Evolutionary conservation across 2,113 vertebrate genomes (phyloP).

Genomic region (Chionis minor): DNA sequence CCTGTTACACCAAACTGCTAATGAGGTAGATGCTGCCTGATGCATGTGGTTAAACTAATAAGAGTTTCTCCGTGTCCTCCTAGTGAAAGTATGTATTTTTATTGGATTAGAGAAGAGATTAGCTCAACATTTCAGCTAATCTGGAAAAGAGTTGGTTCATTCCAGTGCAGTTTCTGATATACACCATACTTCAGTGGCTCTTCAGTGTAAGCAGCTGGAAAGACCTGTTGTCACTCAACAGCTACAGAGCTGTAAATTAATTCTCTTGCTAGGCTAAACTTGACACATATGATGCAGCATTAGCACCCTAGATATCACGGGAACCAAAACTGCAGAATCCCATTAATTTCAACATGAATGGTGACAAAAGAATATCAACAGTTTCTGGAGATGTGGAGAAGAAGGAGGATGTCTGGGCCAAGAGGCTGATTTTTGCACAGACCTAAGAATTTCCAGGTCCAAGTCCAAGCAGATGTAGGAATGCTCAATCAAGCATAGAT

Average conservation of each 20-base stretch:
- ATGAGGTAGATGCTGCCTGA: slow-evolving; percentile 1
- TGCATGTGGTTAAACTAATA: slow-evolving; percentile 42
- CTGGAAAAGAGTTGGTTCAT: not conserved
- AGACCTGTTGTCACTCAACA: not conserved
- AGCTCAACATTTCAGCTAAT: slow-evolving; percentile 5
- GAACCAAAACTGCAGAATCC: not conserved
- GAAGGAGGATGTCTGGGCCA: not conserved
- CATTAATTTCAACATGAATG: not conserved
- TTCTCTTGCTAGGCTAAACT: not conserved
- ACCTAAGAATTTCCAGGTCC: not conserved
- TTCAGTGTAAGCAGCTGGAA: not conserved
- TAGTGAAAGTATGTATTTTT: not conserved
- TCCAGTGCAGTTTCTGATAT: not conserved
- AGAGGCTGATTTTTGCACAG: not conserved
- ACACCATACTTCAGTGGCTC: not conserved
- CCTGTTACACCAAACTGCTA: slow-evolving; percentile 28
- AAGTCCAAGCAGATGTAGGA: not conserved
- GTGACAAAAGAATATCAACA: not conserved
- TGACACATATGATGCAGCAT: not conserved
- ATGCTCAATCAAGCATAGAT: not conserved
- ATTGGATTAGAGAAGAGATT: not conserved
- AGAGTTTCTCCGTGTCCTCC: not conserved
- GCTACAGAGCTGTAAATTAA: not conserved
- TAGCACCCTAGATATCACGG: not conserved
- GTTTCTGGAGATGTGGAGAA: not conserved